Percentiles rank a stretch among this genome's conserved stretches.
These are phyloP conservation scores for Bombus confusus DNA, from an alignment of 1,140 invertebrate genomes.

Conservation along the genomic window DNA sequence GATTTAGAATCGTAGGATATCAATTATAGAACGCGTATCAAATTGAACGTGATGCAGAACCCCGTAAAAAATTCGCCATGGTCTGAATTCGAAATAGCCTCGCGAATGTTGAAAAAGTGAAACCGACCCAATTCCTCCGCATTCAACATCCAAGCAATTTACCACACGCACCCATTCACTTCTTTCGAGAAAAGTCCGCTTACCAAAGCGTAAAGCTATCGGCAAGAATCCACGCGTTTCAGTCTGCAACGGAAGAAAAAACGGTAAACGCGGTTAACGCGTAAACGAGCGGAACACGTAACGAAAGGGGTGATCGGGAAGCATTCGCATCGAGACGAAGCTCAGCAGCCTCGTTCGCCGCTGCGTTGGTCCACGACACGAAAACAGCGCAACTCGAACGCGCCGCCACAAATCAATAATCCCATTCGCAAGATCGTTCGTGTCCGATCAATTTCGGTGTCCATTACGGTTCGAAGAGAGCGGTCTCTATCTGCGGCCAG, in stretches of 20 bases:
- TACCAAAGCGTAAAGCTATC: too few species aligned
- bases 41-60: too few species aligned
- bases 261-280: neutral
- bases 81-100: neutral
- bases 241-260: neutral
- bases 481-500: constrained; percentile 59
- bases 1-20: too few species aligned
- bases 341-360: neutral
- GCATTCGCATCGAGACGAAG: neutral
- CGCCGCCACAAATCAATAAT: constrained; percentile 58
- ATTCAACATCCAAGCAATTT: neutral
- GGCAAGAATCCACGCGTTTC: neutral
- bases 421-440: constrained; percentile 62
- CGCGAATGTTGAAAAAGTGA: neutral
- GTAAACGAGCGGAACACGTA: neutral
- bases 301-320: neutral
- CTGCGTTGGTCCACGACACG: neutral
- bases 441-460: constrained; percentile 62
- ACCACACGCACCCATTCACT: neutral
- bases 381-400: neutral
- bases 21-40: too few species aligned
- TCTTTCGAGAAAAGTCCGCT: neutral
- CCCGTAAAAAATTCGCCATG: too few species aligned
- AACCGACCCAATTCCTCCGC: neutral
- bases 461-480: constrained; percentile 52